Conservation (phyloP, 2,113 vertebrate genomes). For the Steatornis caripensis region DNA sequence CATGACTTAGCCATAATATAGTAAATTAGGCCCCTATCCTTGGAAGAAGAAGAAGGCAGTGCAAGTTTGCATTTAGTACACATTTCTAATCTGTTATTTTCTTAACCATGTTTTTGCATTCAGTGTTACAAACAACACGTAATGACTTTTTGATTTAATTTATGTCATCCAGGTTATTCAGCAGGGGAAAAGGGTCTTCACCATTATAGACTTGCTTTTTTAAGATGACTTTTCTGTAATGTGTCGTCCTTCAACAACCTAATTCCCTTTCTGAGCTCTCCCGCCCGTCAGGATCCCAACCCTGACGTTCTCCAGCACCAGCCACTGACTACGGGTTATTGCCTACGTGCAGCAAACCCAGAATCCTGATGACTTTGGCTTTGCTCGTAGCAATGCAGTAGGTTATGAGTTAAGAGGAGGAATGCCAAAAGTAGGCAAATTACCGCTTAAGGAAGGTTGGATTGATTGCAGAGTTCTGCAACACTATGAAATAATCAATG, state of each 20-base stretch:
- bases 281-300: neutral
- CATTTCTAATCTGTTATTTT: neutral
- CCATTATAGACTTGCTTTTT: neutral
- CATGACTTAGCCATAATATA: neutral
- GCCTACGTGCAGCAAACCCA: neutral
- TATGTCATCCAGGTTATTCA: neutral
- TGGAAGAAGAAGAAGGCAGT: neutral
- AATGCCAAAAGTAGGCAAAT: neutral
- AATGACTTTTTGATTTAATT: neutral
- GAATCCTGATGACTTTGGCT: neutral
- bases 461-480: neutral
- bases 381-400: neutral
- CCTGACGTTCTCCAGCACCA: neutral
- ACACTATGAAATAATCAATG: neutral
- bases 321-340: neutral
- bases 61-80: neutral
- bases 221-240: neutral
- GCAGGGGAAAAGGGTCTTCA: neutral
- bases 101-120: neutral
- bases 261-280: neutral
- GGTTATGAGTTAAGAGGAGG: neutral
- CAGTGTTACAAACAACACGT: rapidly evolving
- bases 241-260: rapidly evolving
- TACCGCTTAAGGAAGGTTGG: neutral
- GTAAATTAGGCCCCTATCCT: neutral